Evolutionary conservation across 2,888 invertebrate species (phyloP).

Genomic region (Emesis castigata): DNA sequence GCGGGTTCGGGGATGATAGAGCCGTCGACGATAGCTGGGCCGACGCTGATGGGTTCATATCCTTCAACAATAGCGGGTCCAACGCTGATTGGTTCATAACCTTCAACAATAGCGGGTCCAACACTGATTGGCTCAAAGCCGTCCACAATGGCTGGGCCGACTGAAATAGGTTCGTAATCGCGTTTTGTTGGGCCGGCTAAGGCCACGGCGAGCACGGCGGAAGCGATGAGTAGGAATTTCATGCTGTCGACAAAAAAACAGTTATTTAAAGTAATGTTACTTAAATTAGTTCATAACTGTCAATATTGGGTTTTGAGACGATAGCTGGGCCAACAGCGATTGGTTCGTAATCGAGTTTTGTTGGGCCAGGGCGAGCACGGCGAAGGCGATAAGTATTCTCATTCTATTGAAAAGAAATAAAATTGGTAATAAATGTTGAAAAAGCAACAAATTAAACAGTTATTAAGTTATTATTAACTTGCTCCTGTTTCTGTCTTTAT

Average conservation of each 20-base stretch:
- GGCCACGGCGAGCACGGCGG: background rate
- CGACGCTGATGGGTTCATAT: conserved; percentile 46
- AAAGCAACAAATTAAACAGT: too few relatives aligned
- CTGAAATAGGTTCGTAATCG: conserved; percentile 51
- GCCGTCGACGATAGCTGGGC: conserved; percentile 55
- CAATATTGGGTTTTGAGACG: conserved; percentile 27
- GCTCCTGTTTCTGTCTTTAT: too few relatives aligned
- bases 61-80: conserved; percentile 59
- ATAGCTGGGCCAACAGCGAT: conserved; percentile 67
- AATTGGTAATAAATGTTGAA: too few relatives aligned
- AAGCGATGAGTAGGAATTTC: conserved; percentile 22
- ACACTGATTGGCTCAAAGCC: conserved; percentile 29
- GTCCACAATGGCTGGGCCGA: conserved; percentile 68
- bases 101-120: conserved; percentile 57
- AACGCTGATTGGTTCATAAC: conserved; percentile 4
- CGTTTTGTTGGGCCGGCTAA: background rate
- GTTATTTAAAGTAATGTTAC: too few relatives aligned
- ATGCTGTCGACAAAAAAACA: conserved; percentile 1
- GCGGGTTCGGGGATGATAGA: conserved; percentile 26
- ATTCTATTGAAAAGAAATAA: conserved; percentile 2
- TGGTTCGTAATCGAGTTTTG: conserved; percentile 37
- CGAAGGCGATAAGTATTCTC: conserved; percentile 15
- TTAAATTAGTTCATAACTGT: too few relatives aligned
- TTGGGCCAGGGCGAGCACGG: background rate
- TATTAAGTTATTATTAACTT: too few relatives aligned